Base-by-base conservation (phyloP, 2,113 vertebrate genomes). In the Erythrolamprus reginae region DNA sequence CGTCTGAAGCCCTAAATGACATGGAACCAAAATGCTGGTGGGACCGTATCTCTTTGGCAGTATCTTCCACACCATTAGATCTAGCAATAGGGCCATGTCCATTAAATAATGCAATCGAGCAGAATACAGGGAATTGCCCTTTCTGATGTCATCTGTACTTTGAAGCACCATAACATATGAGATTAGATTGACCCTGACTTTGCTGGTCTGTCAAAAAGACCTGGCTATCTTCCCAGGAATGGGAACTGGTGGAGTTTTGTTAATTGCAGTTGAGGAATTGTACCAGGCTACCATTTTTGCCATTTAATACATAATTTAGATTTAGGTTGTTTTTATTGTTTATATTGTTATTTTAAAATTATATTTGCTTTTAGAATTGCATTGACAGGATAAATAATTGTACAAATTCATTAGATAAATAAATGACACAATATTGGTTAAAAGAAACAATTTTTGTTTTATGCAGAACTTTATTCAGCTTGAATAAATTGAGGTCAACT, bases 401-500 rank as follows among this genome's bases (percentile, higher is more conserved):
- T 65, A n/a, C 12, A 65, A 65, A 65, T 65, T 1, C n/a, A 15
- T n/a, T 65, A 65, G 28, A 65, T 65, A 65, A n/a, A 65, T n/a
- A 65, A 15, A 52, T n/a, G 55, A 51, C 53, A 84, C n/a, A 88
- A n/a, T 65, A 88, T 61, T 12, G 23, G 88, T 52, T 88, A 48
- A 83, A 83, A 61, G 88, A 94, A 92, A 70, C 92, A 95, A 92
- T 89, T 93, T n/a, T 77, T 38, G 45, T 65, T 9, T 88, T 91
- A 88, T 91, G 88, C 92, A 92, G 45, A 91, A 90, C 92, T 86
- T 87, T 89, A 90, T 93, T 58, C 88, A 92, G 8, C 38, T 93
- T 92, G 90, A 88, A 89, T 95, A 90, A 94, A 91, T 42, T 9
- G 28, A 56, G 65, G 10, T 10, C 70, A 92, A 83, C 51, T 88